Base-by-base conservation (phyloP, 2,797 vertebrate genomes). In the Tapirus indicus region DNA sequence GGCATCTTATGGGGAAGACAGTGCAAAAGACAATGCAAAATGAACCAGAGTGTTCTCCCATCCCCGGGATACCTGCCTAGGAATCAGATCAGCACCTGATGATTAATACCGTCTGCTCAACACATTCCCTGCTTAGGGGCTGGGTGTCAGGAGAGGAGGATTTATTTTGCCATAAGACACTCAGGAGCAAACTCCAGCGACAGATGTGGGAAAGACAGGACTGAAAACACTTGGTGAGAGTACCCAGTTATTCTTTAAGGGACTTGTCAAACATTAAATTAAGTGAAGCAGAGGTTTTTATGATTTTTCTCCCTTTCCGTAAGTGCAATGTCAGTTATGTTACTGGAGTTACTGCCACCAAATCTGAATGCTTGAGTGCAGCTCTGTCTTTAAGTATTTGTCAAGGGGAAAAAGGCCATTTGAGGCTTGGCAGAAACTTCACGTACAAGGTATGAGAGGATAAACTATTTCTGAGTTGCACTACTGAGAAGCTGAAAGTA, bases 241-340 rank as follows among this genome's bases (percentile, higher is more conserved):
- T 93, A 88, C 88, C 47, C 35, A 80, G 75, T 74, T 88, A 94
- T 95, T 97, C 79, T 97, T 94, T 77, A 91, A 96, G 49, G 91
- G 35, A 88, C 83, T 92, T 88, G 85, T 95, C 96, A 96, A 86
- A 96, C 71, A 85, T 92, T 92, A 88, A 66, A 91, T 97, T 85
- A 97, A 88, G 66, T 83, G 92, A 95, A 92, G 68, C 62, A 86
- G 77, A 95, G 91, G 52, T 18, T 96, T 95, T 95, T 93, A 93
- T 96, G 82, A 94, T 84, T 93, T 95, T 92, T 75, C 64, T 38
- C 72, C 83, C 58, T 14, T 83, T 96, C n/a, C 56, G 58, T 98
- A 83, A 97, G 94, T 96, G 91, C 85, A 91, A 79, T 94, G 95
- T 93, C 94, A 95, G 66, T 92, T 95, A 80, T 80, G 75, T 94